Percentiles rank a stretch among this genome's conserved stretches.
These are phyloP conservation scores for Acrocephalus scirpaceus DNA, from an alignment of 2,797 vertebrate genomes.

Conservation along the genomic window DNA sequence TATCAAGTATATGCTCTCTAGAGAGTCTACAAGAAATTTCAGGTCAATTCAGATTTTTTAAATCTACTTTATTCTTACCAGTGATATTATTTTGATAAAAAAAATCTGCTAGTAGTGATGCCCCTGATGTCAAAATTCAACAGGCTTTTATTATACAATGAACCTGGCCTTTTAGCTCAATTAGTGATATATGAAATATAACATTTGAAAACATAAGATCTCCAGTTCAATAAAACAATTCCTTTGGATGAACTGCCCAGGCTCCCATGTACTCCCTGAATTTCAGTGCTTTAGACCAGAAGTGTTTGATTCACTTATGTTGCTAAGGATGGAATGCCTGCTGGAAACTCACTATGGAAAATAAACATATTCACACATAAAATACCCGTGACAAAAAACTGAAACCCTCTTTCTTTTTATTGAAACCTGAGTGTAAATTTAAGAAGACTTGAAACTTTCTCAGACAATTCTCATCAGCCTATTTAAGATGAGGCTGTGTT, in stretches of 20 bases:
- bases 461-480: neutral
- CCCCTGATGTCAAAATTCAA: neutral
- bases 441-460: neutral
- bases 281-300: neutral
- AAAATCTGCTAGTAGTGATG: neutral
- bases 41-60: neutral
- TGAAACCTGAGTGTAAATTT: neutral
- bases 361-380: neutral
- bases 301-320: neutral
- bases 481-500: neutral
- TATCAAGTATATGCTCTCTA: neutral
- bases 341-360: neutral
- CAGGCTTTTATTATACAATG: neutral
- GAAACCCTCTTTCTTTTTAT: neutral
- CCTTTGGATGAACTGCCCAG: neutral
- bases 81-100: neutral
- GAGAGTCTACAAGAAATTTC: neutral
- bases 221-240: neutral
- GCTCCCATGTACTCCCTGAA: neutral
- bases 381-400: neutral
- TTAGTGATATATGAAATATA: neutral
- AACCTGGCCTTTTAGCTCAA: neutral
- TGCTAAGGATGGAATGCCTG: neutral
- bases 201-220: neutral
- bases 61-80: neutral